Percentiles rank a stretch among this genome's conserved stretches.
Conservation (phyloP, 1,140 invertebrate genomes). For the Drosophila parabipectinata region DNA sequence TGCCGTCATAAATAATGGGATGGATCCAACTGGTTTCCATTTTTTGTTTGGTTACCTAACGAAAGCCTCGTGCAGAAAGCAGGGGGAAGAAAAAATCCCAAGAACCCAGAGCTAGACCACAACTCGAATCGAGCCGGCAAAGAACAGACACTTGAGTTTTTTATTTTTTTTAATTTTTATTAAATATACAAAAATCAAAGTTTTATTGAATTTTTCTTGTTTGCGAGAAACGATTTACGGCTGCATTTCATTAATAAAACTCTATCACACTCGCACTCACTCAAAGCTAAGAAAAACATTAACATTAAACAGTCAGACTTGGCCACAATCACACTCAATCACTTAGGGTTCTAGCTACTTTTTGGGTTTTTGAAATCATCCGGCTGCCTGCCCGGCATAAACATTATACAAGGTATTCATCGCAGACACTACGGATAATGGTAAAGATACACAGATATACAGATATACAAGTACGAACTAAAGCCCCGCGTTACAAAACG, state of each 20-base stretch:
- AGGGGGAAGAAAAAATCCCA: conserved; percentile 2
- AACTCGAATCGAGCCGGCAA: conserved; percentile 26
- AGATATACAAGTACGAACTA: conserved; percentile 43
- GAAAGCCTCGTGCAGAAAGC: conserved; percentile 21
- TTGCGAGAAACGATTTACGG: conserved; percentile 54
- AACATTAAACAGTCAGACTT: conserved; percentile 45
- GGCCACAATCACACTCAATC: conserved; percentile 37
- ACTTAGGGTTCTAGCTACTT: conserved; percentile 70
- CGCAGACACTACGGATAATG: conserved; percentile 34
- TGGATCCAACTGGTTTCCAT: conserved; percentile 51
- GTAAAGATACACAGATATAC: conserved; percentile 24
- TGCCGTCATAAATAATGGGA: conserved; percentile 52
- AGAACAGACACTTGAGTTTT: conserved; percentile 31
- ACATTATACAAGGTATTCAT: conserved; percentile 59
- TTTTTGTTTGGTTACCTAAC: conserved; percentile 24
- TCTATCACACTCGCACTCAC: conserved; percentile 41
- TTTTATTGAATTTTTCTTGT: conserved; percentile 47
- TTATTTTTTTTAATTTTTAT: conserved; percentile 8
- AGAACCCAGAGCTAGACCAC: conserved; percentile 8
- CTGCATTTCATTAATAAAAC: conserved; percentile 58
- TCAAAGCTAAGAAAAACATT: conserved; percentile 41
- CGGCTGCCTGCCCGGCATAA: conserved; percentile 66
- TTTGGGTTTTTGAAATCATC: conserved; percentile 63
- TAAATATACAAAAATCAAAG: conserved; percentile 45
- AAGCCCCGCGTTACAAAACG: conserved; percentile 67